Percentiles rank a stretch among this genome's conserved stretches.
Evolutionary conservation across 2,797 vertebrate species (phyloP).

Genomic region (Zenarchopterus dispar): DNA sequence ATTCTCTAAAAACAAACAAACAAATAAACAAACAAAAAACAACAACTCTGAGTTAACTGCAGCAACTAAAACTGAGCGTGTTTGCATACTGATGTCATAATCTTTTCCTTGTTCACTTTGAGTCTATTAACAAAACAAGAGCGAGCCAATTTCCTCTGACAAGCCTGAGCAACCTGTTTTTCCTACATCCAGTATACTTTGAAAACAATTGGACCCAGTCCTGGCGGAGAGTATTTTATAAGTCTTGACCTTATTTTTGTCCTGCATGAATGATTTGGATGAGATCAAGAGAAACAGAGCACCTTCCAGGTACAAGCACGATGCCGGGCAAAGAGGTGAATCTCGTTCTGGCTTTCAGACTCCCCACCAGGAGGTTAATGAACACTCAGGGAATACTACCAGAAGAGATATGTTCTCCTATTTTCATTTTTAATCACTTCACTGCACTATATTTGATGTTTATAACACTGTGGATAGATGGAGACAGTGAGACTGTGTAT

Average conservation of each 20-base stretch:
- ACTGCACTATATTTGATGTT: slow-evolving; percentile 19
- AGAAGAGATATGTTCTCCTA: slow-evolving; percentile 24
- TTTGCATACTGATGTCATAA: neutral
- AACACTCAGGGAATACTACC: slow-evolving; percentile 27
- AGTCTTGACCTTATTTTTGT: slow-evolving; percentile 53
- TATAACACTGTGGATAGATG: neutral
- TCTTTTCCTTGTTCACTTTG: slow-evolving; percentile 14
- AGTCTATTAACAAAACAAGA: slow-evolving; percentile 22
- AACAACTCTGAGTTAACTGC: slow-evolving; percentile 1
- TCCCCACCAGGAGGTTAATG: slow-evolving; percentile 14
- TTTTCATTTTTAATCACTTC: slow-evolving; percentile 50
- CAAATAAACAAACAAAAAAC: too few species aligned
- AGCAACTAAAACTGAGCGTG: neutral
- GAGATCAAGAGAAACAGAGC: slow-evolving; percentile 31
- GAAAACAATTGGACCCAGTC: slow-evolving; percentile 29
- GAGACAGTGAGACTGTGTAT: slow-evolving; percentile 3
- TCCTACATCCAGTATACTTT: slow-evolving; percentile 12
- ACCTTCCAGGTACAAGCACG: slow-evolving; percentile 19
- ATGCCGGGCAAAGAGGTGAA: slow-evolving; percentile 29
- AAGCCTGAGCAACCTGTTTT: slow-evolving; percentile 24
- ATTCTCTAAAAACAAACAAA: too few species aligned
- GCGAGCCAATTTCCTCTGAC: slow-evolving; percentile 17
- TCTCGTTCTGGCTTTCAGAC: slow-evolving; percentile 34
- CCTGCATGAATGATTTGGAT: slow-evolving; percentile 36
- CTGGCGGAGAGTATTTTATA: slow-evolving; percentile 33